These are phyloP conservation scores for Hesperophylax magnus DNA, from an alignment of 1,140 invertebrate genomes.

Conservation along the genomic window DNA sequence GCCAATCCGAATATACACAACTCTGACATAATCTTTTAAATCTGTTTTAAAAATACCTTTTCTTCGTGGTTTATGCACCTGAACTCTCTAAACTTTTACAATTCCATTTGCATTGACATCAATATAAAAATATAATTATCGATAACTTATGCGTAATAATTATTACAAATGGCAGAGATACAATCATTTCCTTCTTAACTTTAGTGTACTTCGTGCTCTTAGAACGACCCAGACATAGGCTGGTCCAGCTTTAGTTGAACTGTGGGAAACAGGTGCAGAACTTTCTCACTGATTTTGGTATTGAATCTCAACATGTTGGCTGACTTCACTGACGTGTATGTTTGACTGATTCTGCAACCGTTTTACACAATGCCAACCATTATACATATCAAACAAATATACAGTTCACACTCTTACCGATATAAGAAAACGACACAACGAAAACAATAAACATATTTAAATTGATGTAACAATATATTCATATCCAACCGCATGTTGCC, in stretches of 20 bases:
- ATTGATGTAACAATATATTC: slow-evolving; percentile 18
- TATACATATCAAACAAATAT: background rate
- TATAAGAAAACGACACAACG: slow-evolving; percentile 7
- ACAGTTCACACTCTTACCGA: background rate
- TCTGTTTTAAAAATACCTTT: slow-evolving; percentile 37
- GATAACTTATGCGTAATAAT: slow-evolving; percentile 29
- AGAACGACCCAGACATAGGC: background rate
- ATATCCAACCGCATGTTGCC: background rate
- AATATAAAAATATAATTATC: slow-evolving; percentile 44
- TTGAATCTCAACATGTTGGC: too few relatives aligned
- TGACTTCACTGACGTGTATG: too few relatives aligned
- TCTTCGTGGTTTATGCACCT: slow-evolving; percentile 9
- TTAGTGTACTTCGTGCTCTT: slow-evolving; percentile 52
- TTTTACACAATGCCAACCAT: slow-evolving; percentile 9
- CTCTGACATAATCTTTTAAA: slow-evolving; percentile 28
- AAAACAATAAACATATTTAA: slow-evolving; percentile 29
- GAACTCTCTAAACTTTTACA: slow-evolving; percentile 38
- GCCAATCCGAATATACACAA: slow-evolving; percentile 34
- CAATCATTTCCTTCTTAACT: slow-evolving; percentile 38
- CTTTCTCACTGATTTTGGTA: too few relatives aligned
- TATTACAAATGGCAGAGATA: slow-evolving; percentile 15
- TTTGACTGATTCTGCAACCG: background rate
- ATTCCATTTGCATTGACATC: slow-evolving; percentile 54
- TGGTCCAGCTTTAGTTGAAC: background rate
- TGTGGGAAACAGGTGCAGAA: background rate